Evolutionary conservation across 2,113 vertebrate genomes (phyloP), one percentile per base, ranked within the genome.

Genomic region (Percopsis transmontana): DNA sequence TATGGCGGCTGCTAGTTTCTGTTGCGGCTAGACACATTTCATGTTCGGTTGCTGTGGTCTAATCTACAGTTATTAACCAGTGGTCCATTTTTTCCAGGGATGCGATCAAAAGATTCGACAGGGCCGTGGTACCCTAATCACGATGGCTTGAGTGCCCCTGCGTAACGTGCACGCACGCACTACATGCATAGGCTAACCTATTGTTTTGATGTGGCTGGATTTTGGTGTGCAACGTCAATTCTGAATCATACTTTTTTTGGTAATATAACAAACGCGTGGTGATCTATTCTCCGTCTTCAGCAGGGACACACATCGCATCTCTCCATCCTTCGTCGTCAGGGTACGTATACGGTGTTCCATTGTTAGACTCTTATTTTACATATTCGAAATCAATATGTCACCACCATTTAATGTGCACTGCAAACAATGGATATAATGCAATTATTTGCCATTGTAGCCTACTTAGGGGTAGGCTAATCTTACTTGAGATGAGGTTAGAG

Each of bases 111-210:
- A n/a, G 45, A 47, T 47, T 5, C 45, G 55, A n/a, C 62, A 58
- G 71, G 67, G 62, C 66, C 64, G 3, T 48, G 52, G 52, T 39
- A 54, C 58, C 60, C 24, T 55, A 8, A 47, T 45, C n/a, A n/a
- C n/a, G n/a, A n/a, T n/a, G n/a, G n/a, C n/a, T n/a, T n/a, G n/a
- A n/a, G 15, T 8, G 14, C 5, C 45, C n/a, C 45, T 47, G 45
- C 45, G n/a, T 15, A 16, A 47, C n/a, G n/a, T 16, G 45, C 45
- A 47, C n/a, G 45, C 45, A 52, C 39, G 45, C 40, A 40, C 59
- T 19, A 41, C 58, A 62, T 65, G 42, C 51, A 21, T 44, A 50
- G 48, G 33, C 68, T 14, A 57, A 51, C n/a, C 23, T 5, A 53
- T 27, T 23, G 58, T 27, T 18, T 8, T 8, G 38, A 23, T 15